Conservation (phyloP, 2,797 vertebrate genomes). For the Leptodactylus fallax region DNA sequence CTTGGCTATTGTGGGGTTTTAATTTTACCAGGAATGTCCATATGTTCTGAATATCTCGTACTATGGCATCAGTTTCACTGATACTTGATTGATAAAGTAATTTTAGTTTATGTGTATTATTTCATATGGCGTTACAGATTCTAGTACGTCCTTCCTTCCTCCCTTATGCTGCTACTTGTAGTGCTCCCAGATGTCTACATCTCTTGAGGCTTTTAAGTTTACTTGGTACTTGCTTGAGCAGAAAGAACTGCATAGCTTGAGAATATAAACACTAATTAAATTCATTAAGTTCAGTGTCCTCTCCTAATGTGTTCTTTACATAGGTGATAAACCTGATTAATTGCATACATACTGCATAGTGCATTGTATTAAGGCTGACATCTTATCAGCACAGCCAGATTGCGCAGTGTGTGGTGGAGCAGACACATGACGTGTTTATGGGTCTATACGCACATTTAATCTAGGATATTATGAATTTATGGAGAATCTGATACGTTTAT, state of each 20-base stretch:
- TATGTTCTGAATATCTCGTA: neutral
- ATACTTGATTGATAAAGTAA: neutral
- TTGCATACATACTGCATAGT: constrained; percentile 32
- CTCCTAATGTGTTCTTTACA: constrained; percentile 42
- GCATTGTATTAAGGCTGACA: constrained; percentile 19
- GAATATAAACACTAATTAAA: constrained; percentile 48
- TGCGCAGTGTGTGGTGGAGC: constrained; percentile 34
- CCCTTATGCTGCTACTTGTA: neutral
- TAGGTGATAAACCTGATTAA: constrained; percentile 52
- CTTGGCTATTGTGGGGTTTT: too few relatives aligned
- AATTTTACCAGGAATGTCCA: too few relatives aligned
- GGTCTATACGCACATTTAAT: constrained; percentile 38
- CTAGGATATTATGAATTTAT: constrained; percentile 60
- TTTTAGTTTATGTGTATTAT: neutral
- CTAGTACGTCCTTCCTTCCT: neutral
- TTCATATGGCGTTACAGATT: neutral
- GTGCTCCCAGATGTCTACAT: neutral
- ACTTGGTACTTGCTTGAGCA: constrained; percentile 10
- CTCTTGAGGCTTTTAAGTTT: neutral
- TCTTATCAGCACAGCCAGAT: constrained; percentile 41
- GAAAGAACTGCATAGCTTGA: constrained; percentile 12
- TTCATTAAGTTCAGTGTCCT: constrained; percentile 43
- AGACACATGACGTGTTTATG: constrained; percentile 44
- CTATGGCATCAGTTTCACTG: neutral
- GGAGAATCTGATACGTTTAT: constrained; percentile 56